phyloP scores from a whole-genome alignment of 2,113 vertebrate species.

The Poeciliopsis prolifica region DNA sequence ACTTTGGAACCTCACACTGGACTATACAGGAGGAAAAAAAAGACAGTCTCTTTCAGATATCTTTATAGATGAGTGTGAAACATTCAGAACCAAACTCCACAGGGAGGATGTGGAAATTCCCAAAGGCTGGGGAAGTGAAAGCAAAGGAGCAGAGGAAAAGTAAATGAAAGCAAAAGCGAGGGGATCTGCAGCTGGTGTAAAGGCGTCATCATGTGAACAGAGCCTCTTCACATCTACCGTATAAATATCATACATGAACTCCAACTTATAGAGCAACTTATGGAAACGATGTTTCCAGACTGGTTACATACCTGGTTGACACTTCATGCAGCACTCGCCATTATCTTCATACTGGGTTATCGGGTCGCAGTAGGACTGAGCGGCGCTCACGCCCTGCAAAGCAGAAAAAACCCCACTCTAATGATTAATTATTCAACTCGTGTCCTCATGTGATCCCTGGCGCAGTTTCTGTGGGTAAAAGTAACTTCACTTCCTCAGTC shows the following conservation, averaged over 20 bases:
- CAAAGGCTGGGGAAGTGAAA: not conserved
- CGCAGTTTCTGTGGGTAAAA: not conserved
- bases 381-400: constrained; percentile 32
- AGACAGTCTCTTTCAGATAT: no score
- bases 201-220: no score
- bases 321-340: constrained; percentile 66
- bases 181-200: no score
- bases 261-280: no score
- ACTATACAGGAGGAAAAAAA: no score
- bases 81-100: not conserved
- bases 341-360: constrained; percentile 41
- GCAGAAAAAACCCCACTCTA: not conserved
- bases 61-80: no score
- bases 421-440: not conserved
- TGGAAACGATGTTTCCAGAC: no score
- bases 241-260: no score
- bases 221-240: no score
- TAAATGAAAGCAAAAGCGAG: not conserved
- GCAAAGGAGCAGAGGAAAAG: not conserved
- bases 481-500: constrained; percentile 22
- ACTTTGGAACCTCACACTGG: no score
- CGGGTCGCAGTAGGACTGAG: constrained; percentile 49
- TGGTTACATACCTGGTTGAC: constrained; percentile 64
- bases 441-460: not conserved
- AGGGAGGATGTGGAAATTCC: not conserved